Conservation (phyloP, 2,113 vertebrate species). For the Irena cyanogastra region DNA sequence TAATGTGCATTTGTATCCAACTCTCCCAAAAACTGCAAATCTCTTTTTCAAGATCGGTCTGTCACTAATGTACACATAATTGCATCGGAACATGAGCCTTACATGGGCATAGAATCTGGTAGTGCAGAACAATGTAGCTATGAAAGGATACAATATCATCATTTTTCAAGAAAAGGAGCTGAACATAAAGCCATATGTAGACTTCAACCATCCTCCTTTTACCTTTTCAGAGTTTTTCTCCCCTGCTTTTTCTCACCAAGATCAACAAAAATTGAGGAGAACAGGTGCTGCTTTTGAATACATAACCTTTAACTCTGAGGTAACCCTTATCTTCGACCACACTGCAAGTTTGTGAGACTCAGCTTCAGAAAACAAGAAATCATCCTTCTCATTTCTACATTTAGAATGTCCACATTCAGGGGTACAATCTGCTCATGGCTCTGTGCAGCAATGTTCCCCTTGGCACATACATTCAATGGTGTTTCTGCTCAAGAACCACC, state of each 20-base stretch:
- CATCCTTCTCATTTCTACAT: background rate
- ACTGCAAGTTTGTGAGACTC: background rate
- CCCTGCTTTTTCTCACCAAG: background rate
- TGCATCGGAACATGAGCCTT: background rate
- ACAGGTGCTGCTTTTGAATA: background rate
- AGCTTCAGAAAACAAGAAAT: background rate
- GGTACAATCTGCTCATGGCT: background rate
- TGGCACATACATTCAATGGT: background rate
- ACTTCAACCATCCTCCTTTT: background rate
- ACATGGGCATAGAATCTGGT: background rate
- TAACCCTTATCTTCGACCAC: background rate
- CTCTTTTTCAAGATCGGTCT: background rate
- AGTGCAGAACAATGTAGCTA: background rate
- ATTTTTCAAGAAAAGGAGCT: background rate
- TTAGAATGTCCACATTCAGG: background rate
- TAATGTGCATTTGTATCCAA: background rate
- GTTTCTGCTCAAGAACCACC: background rate
- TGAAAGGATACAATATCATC: background rate
- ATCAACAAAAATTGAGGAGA: background rate
- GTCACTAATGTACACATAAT: background rate
- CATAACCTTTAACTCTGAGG: background rate
- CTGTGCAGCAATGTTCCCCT: background rate
- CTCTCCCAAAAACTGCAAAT: background rate
- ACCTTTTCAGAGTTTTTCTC: background rate
- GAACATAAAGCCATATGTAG: fast-evolving